Base-by-base conservation (phyloP, 2,797 vertebrate genomes). In the Molossus molossus region DNA sequence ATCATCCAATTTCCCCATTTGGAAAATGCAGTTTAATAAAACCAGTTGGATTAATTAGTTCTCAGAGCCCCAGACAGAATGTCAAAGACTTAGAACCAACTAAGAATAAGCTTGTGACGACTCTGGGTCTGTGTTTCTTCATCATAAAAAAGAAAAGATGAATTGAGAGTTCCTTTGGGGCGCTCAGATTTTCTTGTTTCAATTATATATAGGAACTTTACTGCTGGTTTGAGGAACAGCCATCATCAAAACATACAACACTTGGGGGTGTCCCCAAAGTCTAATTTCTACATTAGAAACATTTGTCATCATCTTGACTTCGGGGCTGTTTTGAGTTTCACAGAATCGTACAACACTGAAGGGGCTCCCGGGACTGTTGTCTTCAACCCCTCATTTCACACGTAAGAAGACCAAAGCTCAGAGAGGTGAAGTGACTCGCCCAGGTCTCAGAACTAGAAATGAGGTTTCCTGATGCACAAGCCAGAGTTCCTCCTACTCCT, bases 141-240 rank as follows among this genome's bases (percentile, higher is more conserved):
- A 88, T 45, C 48, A 60, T 33, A 50, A 81, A 79, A 92, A 88
- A 82, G 40, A 85, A 93, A 86, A 82, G 27, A 58, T 90, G 50
- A 50, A 58, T 50, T 65, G 53, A 3, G 15, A 40, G 2, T 27
- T 92, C 50, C 48, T 79, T 55, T 81, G 5, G 48, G 55, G 21
- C 21, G 23, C 27, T 82, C 75, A 17, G 25, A 91, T 67, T 79
- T 85, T 96, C 29, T 80, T 82, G 92, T 89, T 87, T 90, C 81
- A 76, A 82, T 84, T 81, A 3, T 23, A 21, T 45, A 7, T n/a
- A 17, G 9, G 17, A 84, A 81, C 27, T 81, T 23, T 57, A 67
- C 25, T 76, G 1, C 77, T 85, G 37, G 55, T 50, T 67, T 87
- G 37, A 83, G 69, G 87, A 81, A 57, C 0, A 84, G 18, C 23